Base-by-base conservation (phyloP, 2,113 vertebrate genomes). In the Lophius piscatorius region DNA sequence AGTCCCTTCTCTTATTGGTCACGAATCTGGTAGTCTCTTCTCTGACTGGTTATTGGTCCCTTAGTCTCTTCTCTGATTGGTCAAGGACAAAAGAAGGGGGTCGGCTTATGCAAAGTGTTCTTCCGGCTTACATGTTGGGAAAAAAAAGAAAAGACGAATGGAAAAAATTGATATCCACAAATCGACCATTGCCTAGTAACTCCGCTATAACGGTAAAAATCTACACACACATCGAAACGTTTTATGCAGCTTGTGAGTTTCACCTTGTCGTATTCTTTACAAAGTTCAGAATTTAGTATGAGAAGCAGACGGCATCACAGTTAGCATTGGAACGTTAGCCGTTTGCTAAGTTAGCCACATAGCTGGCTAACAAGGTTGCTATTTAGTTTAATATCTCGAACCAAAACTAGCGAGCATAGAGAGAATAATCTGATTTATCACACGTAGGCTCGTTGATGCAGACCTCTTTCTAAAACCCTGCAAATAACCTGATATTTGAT, bases 131-230 rank as follows among this genome's bases (percentile, higher is more conserved):
- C 73, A 82, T 88, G 76, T 88, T 86, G 33, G 31, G 31, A 9
- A 13, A 70, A 75, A 84, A 83, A 86, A 90, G 79, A 76, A 82
- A 87, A 89, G 76, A 85, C 89, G 86, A 79, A 90, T 90, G 89
- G 88, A 82, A 85, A 85, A 85, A 87, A 71, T 63, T 71, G 52
- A 72, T 84, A 86, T 82, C 87, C 56, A 62, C 33, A 63, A 64
- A 87, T 68, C 66, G 61, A 83, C 62, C n/a, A 60, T 44, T 80
- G 58, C 61, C 10, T 46, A 50, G 24, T 59, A 60, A 74, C 40
- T 80, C 50, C 26, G 6, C 28, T 13, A 62, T 50, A 31, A 89
- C 67, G 87, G 87, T 89, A 83, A 88, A 3, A n/a, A 24, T 29
- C 6, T 47, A 26, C 35, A 28, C 24, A 47, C 21, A 44, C 1